These are phyloP conservation scores for Lepetodrilus schrolli DNA, from an alignment of 2,888 invertebrate species.

Conservation along the genomic window DNA sequence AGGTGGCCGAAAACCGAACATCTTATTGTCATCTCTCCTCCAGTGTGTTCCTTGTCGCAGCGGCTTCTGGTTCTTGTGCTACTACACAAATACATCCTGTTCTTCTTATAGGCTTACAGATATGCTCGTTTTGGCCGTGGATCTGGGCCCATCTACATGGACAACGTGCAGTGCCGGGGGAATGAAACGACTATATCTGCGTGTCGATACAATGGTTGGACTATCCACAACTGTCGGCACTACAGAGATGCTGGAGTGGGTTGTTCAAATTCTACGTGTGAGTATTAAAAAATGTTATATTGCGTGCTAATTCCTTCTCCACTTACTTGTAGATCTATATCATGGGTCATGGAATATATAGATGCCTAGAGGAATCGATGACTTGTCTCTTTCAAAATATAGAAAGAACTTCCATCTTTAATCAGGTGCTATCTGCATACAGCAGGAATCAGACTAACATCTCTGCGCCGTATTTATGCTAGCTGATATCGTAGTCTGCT, in stretches of 20 bases:
- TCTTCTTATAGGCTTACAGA: not conserved
- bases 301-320: too few species aligned
- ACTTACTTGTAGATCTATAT: not conserved
- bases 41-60: not conserved
- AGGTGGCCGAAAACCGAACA: not conserved
- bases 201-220: slow-evolving; percentile 54
- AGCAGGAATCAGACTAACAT: too few species aligned
- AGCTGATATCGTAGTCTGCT: too few species aligned
- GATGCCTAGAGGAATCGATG: too few species aligned
- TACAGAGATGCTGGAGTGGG: slow-evolving; percentile 60
- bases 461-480: too few species aligned
- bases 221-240: slow-evolving; percentile 60
- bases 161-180: slow-evolving; percentile 56
- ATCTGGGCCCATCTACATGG: slow-evolving; percentile 66
- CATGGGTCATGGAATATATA: too few species aligned
- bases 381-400: too few species aligned
- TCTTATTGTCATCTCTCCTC: not conserved
- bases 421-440: too few species aligned
- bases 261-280: slow-evolving; percentile 36
- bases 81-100: not conserved
- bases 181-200: slow-evolving; percentile 49
- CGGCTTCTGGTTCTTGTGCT: not conserved
- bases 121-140: slow-evolving; percentile 51
- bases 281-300: not conserved
- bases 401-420: too few species aligned